These are phyloP conservation scores for Liolophura sinensis DNA, from an alignment of 1,140 invertebrate genomes.

Conservation along the genomic window DNA sequence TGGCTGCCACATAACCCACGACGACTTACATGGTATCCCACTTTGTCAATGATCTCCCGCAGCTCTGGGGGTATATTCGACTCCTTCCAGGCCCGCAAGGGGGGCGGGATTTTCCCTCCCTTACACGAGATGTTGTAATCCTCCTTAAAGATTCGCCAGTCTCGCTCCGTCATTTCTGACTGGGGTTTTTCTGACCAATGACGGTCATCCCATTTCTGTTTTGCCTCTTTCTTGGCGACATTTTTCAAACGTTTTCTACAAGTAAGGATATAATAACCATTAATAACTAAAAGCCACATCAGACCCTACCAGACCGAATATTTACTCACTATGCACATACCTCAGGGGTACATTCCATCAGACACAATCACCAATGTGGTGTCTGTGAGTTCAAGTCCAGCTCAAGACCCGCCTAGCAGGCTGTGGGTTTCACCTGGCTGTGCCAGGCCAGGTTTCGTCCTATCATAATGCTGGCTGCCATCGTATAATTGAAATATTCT, in stretches of 20 bases:
- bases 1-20: too few species aligned
- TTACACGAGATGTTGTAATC: constrained; percentile 99
- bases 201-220: constrained; percentile 98
- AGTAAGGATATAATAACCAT: constrained; percentile 24
- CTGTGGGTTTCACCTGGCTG: too few species aligned
- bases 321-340: too few species aligned
- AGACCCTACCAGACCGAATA: too few species aligned
- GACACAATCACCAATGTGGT: too few species aligned
- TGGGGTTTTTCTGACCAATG: constrained; percentile 97
- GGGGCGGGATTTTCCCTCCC: constrained; percentile 95
- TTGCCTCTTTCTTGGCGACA: constrained; percentile 93
- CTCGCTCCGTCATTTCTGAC: constrained; percentile 97
- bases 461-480: too few species aligned
- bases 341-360: background rate
- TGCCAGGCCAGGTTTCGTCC: too few species aligned
- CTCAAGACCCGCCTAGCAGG: too few species aligned
- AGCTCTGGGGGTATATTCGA: constrained; percentile 89
- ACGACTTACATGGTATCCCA: constrained; percentile 79
- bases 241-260: constrained; percentile 83
- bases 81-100: constrained; percentile 94
- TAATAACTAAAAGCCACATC: too few species aligned
- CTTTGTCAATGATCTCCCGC: constrained; percentile 91
- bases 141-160: constrained; percentile 99
- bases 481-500: too few species aligned
- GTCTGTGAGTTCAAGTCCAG: too few species aligned